A percentile compares a stretch with the other conserved stretches of the same genome.
Evolutionary conservation across 2,888 invertebrate species (phyloP).

Genomic region (Pheosia gnoma): DNA sequence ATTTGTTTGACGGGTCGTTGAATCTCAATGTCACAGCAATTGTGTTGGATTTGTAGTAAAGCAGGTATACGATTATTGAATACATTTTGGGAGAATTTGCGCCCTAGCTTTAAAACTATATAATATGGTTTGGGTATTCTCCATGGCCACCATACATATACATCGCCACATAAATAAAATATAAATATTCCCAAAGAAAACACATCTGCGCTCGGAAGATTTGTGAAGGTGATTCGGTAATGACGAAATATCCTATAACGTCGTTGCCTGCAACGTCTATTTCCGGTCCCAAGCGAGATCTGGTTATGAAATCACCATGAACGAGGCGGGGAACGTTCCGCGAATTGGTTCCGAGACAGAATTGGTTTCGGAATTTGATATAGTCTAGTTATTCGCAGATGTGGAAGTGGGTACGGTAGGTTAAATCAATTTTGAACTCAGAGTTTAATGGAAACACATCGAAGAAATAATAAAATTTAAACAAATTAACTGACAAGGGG

Average conservation of each 20-base stretch:
- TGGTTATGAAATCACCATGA: slow-evolving; percentile 43
- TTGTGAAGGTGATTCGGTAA: not conserved
- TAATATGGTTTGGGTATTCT: too few species aligned
- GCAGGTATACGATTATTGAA: not conserved
- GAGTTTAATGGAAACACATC: too few species aligned
- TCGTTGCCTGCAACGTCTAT: slow-evolving; percentile 21
- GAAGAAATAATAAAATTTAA: too few species aligned
- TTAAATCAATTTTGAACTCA: too few species aligned
- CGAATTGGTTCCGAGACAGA: slow-evolving; percentile 28
- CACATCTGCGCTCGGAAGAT: not conserved
- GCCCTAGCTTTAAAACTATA: too few species aligned
- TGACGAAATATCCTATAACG: not conserved
- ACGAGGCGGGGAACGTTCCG: slow-evolving; percentile 25
- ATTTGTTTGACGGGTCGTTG: not conserved
- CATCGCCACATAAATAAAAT: too few species aligned
- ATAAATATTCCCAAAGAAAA: not conserved
- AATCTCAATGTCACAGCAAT: not conserved
- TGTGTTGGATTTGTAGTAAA: not conserved
- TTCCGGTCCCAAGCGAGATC: slow-evolving; percentile 23
- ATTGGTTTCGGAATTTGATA: slow-evolving; percentile 30
- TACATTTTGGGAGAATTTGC: not conserved
- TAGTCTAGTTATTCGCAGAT: slow-evolving; percentile 38
- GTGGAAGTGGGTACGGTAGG: not conserved
- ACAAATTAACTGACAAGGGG: too few species aligned
- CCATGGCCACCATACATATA: too few species aligned